A percentile compares a stretch with the other conserved stretches of the same genome.
Conservation (phyloP, 2,797 vertebrate genomes). For the Ptychobarbus kaznakovi region DNA sequence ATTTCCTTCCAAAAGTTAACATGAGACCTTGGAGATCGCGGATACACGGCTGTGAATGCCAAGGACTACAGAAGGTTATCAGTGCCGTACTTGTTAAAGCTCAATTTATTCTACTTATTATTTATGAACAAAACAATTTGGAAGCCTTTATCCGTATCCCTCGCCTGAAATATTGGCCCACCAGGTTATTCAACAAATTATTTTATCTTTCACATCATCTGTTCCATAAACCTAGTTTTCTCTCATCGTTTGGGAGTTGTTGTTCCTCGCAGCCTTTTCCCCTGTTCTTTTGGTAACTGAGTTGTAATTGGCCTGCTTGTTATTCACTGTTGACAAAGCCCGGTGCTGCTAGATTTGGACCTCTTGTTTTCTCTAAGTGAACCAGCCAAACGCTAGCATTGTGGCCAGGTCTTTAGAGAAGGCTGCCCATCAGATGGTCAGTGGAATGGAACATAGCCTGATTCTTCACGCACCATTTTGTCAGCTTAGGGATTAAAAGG, state of each 20-base stretch:
- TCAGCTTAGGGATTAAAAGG: constrained; percentile 52
- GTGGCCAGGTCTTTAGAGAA: constrained; percentile 48
- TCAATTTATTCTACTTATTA: constrained; percentile 27
- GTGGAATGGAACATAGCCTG: constrained; percentile 48
- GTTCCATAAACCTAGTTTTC: constrained; percentile 38
- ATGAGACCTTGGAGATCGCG: constrained; percentile 20
- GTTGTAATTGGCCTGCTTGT: constrained; percentile 60
- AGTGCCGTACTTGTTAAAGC: constrained; percentile 8
- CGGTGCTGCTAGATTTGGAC: constrained; percentile 52
- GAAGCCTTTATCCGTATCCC: constrained; percentile 1
- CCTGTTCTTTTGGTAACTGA: constrained; percentile 45
- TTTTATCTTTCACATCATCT: constrained; percentile 46
- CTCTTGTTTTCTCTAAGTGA: constrained; percentile 56
- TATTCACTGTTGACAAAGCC: constrained; percentile 59
- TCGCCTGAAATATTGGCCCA: constrained; percentile 19
- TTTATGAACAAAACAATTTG: constrained; percentile 20
- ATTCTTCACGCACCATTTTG: constrained; percentile 55
- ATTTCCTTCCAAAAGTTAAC: constrained; percentile 52
- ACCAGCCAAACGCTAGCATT: constrained; percentile 45
- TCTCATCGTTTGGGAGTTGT: constrained; percentile 22
- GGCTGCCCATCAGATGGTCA: constrained; percentile 56
- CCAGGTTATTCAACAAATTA: constrained; percentile 34
- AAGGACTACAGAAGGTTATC: constrained; percentile 36
- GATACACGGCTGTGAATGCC: constrained; percentile 38
- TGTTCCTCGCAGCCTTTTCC: constrained; percentile 30